Percentiles rank a stretch among this genome's conserved stretches.
Evolutionary conservation across 2,113 vertebrate species (phyloP).

Genomic region (Ammodytes dubius): DNA sequence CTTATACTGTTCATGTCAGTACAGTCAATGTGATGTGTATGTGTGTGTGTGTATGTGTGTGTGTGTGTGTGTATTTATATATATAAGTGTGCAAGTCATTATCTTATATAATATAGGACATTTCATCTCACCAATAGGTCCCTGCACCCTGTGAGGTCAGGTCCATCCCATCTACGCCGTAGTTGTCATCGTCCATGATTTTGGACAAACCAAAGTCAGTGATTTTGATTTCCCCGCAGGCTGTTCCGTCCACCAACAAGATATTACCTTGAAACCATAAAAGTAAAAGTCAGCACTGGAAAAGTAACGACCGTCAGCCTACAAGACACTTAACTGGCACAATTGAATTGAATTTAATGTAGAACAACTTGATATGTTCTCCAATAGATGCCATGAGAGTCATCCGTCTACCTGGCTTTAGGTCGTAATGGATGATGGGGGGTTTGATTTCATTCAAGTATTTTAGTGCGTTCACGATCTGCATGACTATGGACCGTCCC

Average conservation of each 20-base stretch:
- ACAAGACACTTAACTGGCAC: background rate
- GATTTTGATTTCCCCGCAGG: conserved; percentile 99
- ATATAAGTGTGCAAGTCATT: too few species aligned
- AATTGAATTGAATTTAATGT: background rate
- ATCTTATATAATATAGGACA: background rate
- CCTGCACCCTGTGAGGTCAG: conserved; percentile 98
- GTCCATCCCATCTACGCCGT: conserved; percentile 99
- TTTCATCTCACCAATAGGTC: conserved; percentile 93
- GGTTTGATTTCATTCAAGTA: conserved; percentile 99
- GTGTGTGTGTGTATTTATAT: background rate
- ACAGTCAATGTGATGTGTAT: too few species aligned
- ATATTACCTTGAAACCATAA: conserved; percentile 90
- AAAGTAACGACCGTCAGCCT: background rate
- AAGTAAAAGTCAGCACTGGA: conserved; percentile 5
- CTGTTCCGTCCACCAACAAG: conserved; percentile 97
- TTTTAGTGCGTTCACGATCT: conserved; percentile 98
- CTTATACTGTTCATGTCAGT: too few species aligned
- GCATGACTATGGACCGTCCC: conserved; percentile 99
- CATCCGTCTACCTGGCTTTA: conserved; percentile 94
- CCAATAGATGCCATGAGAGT: background rate
- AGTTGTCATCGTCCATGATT: conserved; percentile 99
- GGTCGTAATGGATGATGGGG: conserved; percentile 99
- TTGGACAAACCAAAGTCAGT: conserved; percentile 99
- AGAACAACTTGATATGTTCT: background rate
- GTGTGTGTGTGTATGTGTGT: background rate